Conservation (phyloP, 2,113 vertebrate genomes). For the Indri indri region DNA sequence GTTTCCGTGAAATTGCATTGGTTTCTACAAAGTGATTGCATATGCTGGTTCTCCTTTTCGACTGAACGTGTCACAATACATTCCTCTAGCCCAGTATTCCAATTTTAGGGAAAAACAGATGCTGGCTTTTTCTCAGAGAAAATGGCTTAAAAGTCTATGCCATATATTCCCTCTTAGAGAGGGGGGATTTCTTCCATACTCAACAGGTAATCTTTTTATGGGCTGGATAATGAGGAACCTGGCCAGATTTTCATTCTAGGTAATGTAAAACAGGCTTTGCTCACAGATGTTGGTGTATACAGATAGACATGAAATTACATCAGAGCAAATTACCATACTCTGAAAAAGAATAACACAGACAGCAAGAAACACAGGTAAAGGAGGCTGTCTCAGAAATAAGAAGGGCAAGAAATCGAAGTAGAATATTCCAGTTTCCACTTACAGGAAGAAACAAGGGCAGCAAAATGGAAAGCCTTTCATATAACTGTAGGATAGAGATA, state of each 20-base stretch:
- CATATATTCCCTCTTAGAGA: not conserved
- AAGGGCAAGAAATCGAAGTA: constrained; percentile 32
- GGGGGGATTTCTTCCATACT: not conserved
- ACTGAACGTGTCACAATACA: not conserved
- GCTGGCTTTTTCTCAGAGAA: not conserved
- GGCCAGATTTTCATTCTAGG: constrained; percentile 39
- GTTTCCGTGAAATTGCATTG: constrained; percentile 46
- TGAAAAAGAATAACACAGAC: constrained; percentile 35
- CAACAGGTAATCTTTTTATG: constrained; percentile 43
- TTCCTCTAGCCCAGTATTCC: constrained; percentile 25
- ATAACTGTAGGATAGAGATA: not conserved
- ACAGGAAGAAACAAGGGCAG: not conserved
- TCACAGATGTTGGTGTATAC: not conserved
- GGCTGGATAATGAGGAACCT: constrained; percentile 38
- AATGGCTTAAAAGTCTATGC: not conserved
- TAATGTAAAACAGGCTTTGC: not conserved
- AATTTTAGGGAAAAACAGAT: constrained; percentile 32
- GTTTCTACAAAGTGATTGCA: constrained; percentile 57
- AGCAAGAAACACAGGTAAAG: constrained; percentile 10
- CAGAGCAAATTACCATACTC: constrained; percentile 41
- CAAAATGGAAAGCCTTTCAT: not conserved
- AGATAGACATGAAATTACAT: constrained; percentile 36
- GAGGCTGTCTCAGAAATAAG: constrained; percentile 8
- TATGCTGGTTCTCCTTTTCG: not conserved
- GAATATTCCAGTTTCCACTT: not conserved